A percentile compares a stretch with the other conserved stretches of the same genome.
These are phyloP conservation scores for Heteromyza rotundicornis DNA, from an alignment of 2,888 invertebrate species.

Conservation along the genomic window DNA sequence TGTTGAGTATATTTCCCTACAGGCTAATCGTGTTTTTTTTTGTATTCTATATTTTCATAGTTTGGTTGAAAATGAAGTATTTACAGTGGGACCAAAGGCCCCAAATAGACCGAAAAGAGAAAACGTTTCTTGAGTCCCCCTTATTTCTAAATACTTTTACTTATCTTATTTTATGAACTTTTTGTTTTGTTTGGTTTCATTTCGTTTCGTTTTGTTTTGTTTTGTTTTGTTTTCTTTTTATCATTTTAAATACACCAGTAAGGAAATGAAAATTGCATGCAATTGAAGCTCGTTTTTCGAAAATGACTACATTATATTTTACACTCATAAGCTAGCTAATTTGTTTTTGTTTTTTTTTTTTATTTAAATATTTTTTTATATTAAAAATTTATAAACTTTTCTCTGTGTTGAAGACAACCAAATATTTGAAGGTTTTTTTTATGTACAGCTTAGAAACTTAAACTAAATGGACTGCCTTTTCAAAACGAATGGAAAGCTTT, in stretches of 20 bases:
- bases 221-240: too few species aligned
- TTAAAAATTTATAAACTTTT: too few species aligned
- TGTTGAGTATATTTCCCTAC: too few species aligned
- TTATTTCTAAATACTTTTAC: neutral
- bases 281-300: conserved; percentile 25
- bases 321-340: conserved; percentile 24
- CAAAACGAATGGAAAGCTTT: too few species aligned
- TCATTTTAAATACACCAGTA: too few species aligned
- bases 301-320: conserved; percentile 1
- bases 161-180: too few species aligned
- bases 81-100: neutral
- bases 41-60: neutral
- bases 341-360: neutral
- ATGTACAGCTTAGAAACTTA: conserved; percentile 42
- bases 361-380: too few species aligned
- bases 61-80: too few species aligned
- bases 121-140: conserved; percentile 2
- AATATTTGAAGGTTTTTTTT: conserved; percentile 34
- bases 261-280: conserved; percentile 13
- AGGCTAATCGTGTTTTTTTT: neutral
- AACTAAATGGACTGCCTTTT: too few species aligned
- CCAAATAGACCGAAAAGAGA: too few species aligned
- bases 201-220: too few species aligned
- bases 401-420: conserved; percentile 18
- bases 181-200: too few species aligned